Percentiles rank a stretch among this genome's conserved stretches.
phyloP scores from a whole-genome alignment of 2,888 invertebrate species.

The Tholera decimalis region DNA sequence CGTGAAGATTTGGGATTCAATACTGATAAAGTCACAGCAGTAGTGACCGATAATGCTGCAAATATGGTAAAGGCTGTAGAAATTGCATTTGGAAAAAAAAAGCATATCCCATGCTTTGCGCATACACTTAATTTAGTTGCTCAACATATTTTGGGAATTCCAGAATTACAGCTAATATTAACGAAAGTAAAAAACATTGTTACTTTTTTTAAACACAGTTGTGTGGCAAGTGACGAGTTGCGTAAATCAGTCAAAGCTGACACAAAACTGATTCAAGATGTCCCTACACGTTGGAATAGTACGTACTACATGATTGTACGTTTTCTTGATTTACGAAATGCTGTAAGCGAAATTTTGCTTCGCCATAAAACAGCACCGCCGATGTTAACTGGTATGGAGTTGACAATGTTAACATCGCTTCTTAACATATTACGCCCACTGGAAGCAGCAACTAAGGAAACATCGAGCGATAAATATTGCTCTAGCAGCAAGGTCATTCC shows the following conservation, averaged over 20 bases:
- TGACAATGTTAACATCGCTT: slow-evolving; percentile 2
- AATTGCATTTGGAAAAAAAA: slow-evolving; percentile 3
- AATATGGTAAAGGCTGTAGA: slow-evolving; percentile 2
- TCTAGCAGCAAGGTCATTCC: no score
- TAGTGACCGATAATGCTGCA: no score
- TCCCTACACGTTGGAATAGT: background rate
- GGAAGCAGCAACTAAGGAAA: background rate
- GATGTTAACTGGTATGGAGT: slow-evolving; percentile 1
- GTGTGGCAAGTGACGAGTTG: slow-evolving; percentile 2
- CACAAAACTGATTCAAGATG: slow-evolving; percentile 2
- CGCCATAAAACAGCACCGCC: background rate
- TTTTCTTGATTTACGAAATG: slow-evolving; percentile 6
- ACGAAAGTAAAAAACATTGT: slow-evolving; percentile 5
- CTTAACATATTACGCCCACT: background rate
- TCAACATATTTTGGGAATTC: slow-evolving; percentile 4
- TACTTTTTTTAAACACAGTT: slow-evolving; percentile 7
- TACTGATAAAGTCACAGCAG: no score
- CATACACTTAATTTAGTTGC: background rate
- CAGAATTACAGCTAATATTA: background rate
- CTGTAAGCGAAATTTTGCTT: slow-evolving; percentile 5
- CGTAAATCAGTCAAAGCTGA: slow-evolving; percentile 2
- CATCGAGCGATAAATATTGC: no score
- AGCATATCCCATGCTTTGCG: background rate
- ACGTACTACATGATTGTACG: background rate
- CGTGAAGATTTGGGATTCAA: no score